Conservation (phyloP, 2,888 invertebrate genomes). For the Sesia bembeciformis region DNA sequence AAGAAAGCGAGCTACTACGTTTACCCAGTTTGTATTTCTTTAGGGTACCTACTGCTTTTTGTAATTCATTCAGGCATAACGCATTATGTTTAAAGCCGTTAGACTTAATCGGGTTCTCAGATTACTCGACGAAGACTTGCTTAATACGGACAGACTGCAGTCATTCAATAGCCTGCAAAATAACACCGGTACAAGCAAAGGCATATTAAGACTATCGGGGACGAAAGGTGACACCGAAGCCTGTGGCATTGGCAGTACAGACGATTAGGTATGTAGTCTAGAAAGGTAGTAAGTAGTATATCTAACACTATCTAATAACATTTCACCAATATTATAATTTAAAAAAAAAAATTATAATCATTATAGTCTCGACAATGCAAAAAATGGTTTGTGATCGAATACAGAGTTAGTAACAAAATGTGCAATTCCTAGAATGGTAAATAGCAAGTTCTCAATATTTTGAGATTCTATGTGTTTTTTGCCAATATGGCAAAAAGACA, state of each 20-base stretch:
- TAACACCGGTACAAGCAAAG: slow-evolving; percentile 54
- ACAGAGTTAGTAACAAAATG: too few relatives aligned
- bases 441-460: too few relatives aligned
- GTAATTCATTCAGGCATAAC: slow-evolving; percentile 45
- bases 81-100: slow-evolving; percentile 49
- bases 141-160: slow-evolving; percentile 58
- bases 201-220: slow-evolving; percentile 39
- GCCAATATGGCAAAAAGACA: too few relatives aligned
- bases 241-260: slow-evolving; percentile 45
- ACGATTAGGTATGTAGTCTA: slow-evolving; percentile 24
- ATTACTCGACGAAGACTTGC: slow-evolving; percentile 60
- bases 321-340: too few relatives aligned
- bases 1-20: too few relatives aligned
- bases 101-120: slow-evolving; percentile 56
- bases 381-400: too few relatives aligned
- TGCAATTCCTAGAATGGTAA: too few relatives aligned
- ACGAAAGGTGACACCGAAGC: slow-evolving; percentile 64
- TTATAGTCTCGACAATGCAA: too few relatives aligned
- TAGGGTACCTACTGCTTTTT: background rate
- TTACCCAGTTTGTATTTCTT: too few relatives aligned
- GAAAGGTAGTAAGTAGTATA: slow-evolving; percentile 1
- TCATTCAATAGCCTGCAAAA: slow-evolving; percentile 66
- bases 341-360: too few relatives aligned
- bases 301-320: too few relatives aligned
- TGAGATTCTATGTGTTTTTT: too few relatives aligned